Evolutionary conservation across 1,140 invertebrate genomes (phyloP), one percentile per base, ranked within the genome.

Genomic region (Vanessa atalanta): DNA sequence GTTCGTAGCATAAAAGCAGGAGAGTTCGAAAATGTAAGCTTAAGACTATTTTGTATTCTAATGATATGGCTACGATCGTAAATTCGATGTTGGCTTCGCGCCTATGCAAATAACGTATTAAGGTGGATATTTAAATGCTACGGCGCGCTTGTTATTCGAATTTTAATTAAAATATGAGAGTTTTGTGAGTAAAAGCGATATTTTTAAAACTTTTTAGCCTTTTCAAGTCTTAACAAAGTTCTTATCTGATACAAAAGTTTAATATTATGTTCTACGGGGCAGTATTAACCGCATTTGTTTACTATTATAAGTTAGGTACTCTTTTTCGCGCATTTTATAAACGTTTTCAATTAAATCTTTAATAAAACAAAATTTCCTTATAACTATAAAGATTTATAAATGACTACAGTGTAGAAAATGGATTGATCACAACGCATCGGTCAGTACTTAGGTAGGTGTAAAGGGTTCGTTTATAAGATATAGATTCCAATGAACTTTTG

Each of bases 241-340:
- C 61, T 73, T 73, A 73, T 67, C 47, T 60, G 43, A 63, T 50
- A 70, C 53, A 48, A 47, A 73, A 73, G 50, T 63, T 73, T 67
- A 66, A 73, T 43, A 73, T 73, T 67, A 73, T 47, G 26, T 47
- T 16, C 72, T 74, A 74, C 61, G 53, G 51, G 37, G 71, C 71
- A 67, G 55, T 67, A 26, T 61, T 60, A 20, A 47, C 73, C 53
- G 71, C 71, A 61, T 73, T 31, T 20, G 53, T n/a, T 72, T 14
- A 73, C 47, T 73, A 67, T 71, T 65, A 47, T 70, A 78, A 74
- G 78, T 80, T 77, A 88, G 86, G 86, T 88, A 88, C 83, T 81
- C 80, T 85, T 75, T 82, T 78, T 78, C 82, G 83, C 83, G 83
- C 83, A 79, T 82, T 78, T 63, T 71, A 73, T 60, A 70, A 48